These are phyloP conservation scores for Leptestheria dahalacensis DNA, from an alignment of 1,140 invertebrate genomes.

Conservation along the genomic window DNA sequence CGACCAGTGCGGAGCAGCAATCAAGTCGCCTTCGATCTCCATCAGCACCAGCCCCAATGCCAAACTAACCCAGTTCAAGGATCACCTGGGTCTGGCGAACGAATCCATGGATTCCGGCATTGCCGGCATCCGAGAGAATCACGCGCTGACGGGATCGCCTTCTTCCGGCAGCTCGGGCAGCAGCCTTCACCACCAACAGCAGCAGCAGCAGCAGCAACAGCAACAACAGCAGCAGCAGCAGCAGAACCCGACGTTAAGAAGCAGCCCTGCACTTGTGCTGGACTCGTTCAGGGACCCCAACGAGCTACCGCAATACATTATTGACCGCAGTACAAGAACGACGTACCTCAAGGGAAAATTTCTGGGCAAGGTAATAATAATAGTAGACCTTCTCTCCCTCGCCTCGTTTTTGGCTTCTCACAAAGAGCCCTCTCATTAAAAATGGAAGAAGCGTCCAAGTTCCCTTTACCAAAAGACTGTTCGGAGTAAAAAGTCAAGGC, in stretches of 20 bases:
- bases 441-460: neutral
- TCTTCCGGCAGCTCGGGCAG: neutral
- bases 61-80: neutral
- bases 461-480: no score
- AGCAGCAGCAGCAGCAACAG: slow-evolving; percentile 16
- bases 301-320: slow-evolving; percentile 34
- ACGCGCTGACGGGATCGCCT: slow-evolving; percentile 1
- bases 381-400: neutral
- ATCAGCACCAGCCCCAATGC: neutral
- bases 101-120: slow-evolving; percentile 24
- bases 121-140: slow-evolving; percentile 21
- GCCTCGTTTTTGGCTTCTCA: no score
- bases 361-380: slow-evolving; percentile 34
- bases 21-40: slow-evolving; percentile 2
- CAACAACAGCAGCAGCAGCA: slow-evolving; percentile 15
- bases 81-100: slow-evolving; percentile 13
- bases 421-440: no score
- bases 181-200: neutral
- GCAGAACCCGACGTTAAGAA: slow-evolving; percentile 15
- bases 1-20: neutral
- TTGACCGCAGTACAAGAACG: slow-evolving; percentile 34
- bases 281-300: slow-evolving; percentile 23
- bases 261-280: neutral
- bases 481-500: no score
- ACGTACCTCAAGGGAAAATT: slow-evolving; percentile 38